Base-by-base conservation (phyloP, 2,888 invertebrate genomes). In the Orthosia gothica region DNA sequence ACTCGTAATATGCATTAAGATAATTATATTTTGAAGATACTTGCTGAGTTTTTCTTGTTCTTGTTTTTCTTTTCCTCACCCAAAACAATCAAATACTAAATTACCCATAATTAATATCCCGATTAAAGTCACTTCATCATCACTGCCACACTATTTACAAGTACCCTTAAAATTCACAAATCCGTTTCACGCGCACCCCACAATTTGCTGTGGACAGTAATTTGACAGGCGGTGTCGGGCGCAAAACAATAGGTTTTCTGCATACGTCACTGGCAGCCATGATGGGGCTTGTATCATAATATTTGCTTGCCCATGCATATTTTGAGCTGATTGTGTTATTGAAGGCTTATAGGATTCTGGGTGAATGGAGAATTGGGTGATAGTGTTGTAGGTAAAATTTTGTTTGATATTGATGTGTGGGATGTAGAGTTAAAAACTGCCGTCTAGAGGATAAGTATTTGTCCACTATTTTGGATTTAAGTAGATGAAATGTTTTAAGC, bases 241-340 rank as follows among this genome's bases (percentile, higher is more conserved):
- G 83, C 79, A 68, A 76, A 85, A 85, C 86, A 86, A 86, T 83
- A 71, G 77, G 66, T 74, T 74, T 74, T 81, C 84, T 76, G 70
- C 82, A 79, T 74, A 72, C 76, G 80, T 87, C 86, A 83, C 26
- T 5, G 23, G 7, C 86, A 85, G 79, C 62, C 58, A 54, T 74
- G 50, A 69, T 69, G 63, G 50, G 49, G 61, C 57, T 50, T 74
- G 64, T 77, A 62, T 76, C 71, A 69, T 61, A 77, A 63, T 79
- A 66, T 79, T 79, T 79, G 83, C 64, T 73, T 64, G 61, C 12
- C 40, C 70, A 74, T 80, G 84, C 81, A 61, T 84, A 66, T 74
- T 80, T 58, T 61, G 45, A 16, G 18, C 13, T 54, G 57, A 66
- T 67, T 54, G 52, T 61, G 58, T 5, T 72, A 67, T 61, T 72